phyloP scores from a whole-genome alignment of 2,113 vertebrate species.

The Electrona antarctica region DNA sequence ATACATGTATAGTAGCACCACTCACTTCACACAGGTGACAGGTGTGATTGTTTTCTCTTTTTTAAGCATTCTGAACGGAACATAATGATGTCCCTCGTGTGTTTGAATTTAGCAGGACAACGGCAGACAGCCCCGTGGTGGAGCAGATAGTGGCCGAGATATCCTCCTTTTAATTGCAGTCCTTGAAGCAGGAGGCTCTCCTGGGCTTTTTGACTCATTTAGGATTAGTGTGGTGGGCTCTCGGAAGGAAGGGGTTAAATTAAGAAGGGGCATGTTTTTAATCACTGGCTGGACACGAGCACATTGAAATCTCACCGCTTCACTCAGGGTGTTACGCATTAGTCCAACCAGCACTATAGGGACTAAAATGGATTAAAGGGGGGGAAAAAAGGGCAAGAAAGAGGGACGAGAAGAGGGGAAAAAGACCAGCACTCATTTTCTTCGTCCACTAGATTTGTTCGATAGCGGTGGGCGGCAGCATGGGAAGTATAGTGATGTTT shows the following conservation, averaged over 20 bases:
- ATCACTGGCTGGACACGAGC: constrained; percentile 23
- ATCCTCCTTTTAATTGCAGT: background rate
- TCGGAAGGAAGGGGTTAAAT: background rate
- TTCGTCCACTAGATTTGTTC: constrained; percentile 28
- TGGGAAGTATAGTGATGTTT: constrained; percentile 54
- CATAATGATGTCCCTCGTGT: too few relatives aligned
- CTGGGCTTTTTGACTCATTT: constrained; percentile 17
- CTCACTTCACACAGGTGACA: too few relatives aligned
- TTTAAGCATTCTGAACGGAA: too few relatives aligned
- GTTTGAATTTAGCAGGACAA: too few relatives aligned
- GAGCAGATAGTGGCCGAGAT: too few relatives aligned
- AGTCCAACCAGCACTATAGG: constrained; percentile 30
- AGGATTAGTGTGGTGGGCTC: constrained; percentile 38
- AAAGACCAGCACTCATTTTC: constrained; percentile 48
- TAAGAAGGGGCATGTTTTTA: constrained; percentile 18
- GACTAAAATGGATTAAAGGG: constrained; percentile 46
- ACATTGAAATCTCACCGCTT: constrained; percentile 45
- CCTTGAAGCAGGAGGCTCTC: constrained; percentile 19
- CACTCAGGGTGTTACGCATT: constrained; percentile 44
- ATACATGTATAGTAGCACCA: too few relatives aligned
- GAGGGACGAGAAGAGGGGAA: constrained; percentile 24
- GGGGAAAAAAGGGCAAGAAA: constrained; percentile 21
- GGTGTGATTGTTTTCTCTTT: too few relatives aligned
- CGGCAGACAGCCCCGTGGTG: too few relatives aligned
- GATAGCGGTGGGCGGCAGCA: constrained; percentile 36